Evolutionary conservation across 2,797 vertebrate species (phyloP), one percentile per base, ranked within the genome.

Genomic region (Pangasius sanitwongsei): DNA sequence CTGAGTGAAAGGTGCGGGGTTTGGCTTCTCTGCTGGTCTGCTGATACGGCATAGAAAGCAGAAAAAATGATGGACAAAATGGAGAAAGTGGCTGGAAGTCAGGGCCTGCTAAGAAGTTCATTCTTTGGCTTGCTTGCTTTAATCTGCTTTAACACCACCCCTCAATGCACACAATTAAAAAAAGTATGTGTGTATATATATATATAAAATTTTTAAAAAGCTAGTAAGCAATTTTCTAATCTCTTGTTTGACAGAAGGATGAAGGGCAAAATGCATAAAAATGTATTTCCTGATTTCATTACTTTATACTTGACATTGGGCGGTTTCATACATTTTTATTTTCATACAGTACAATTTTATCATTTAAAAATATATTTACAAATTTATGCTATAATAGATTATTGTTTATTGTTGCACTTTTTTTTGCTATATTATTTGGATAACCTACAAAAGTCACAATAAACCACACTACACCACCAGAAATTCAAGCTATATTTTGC

Each of bases 1-100:
- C 31, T 69, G 87, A 90, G 87, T 31, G 86, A 83, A 72, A 87
- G 77, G 85, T 78, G 70, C 57, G 67, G 61, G 75, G 70, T 41
- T 55, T 53, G 55, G 41, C 83, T 85, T 55, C 12, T 23, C 65
- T 69, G 44, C 44, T 69, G 55, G 57, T 87, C 34, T 13, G 75
- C 63, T 86, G 61, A 88, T 44, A 34, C 37, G 57, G 37, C 37
- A 70, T n/a, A 85, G 77, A 82, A 50, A 25, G 80, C 3, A 34
- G 65, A 74, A 83, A 4, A 50, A 89, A 48, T 9, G 55, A 86
- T 65, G 84, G 53, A 72, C 70, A 74, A 86, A 59, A 31, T 18
- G n/a, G 59, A 55, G 59, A 53, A 61, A 31, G 25, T 44, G 37
- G 37, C 37, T 83, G 34, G 25, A 77, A 48, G 59, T 74, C 31